phyloP scores from a whole-genome alignment of 1,140 invertebrate genomes.

The Musca domestica region DNA sequence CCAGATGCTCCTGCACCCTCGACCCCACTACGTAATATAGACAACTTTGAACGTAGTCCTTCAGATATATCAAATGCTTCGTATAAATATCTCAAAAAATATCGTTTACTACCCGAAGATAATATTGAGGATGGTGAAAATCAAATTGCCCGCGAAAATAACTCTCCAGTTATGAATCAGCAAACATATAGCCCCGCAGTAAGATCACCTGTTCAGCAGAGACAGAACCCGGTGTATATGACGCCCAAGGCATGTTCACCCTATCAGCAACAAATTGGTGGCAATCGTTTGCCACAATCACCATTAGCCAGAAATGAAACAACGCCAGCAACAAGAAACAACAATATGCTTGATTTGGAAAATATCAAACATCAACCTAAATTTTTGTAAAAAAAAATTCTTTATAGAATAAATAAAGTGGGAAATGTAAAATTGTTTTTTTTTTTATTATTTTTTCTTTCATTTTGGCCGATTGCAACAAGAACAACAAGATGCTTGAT shows the following conservation, averaged over 20 bases:
- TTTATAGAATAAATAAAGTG: no score
- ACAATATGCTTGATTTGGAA: conserved; percentile 38
- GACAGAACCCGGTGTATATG: background rate
- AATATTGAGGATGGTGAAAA: conserved; percentile 29
- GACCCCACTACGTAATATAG: conserved; percentile 38
- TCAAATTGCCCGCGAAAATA: background rate
- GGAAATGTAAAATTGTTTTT: no score
- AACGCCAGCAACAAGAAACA: conserved; percentile 18
- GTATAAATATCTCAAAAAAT: conserved; percentile 49
- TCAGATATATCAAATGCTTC: conserved; percentile 50
- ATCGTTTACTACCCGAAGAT: conserved; percentile 43
- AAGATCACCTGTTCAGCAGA: conserved; percentile 11
- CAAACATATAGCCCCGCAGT: background rate
- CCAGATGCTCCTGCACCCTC: background rate
- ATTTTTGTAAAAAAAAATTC: conserved; percentile 33
- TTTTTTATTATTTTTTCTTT: no score
- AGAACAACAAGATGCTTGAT: conserved; percentile 31
- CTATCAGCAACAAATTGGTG: background rate
- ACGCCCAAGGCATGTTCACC: conserved; percentile 13
- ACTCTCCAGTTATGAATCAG: background rate
- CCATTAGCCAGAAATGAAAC: background rate
- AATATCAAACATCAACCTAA: conserved; percentile 46
- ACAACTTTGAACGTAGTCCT: conserved; percentile 39
- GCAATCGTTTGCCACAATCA: conserved; percentile 9
- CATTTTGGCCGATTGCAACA: no score